Base-by-base conservation (phyloP, 2,888 invertebrate species). In the Pimpla rufipes region DNA sequence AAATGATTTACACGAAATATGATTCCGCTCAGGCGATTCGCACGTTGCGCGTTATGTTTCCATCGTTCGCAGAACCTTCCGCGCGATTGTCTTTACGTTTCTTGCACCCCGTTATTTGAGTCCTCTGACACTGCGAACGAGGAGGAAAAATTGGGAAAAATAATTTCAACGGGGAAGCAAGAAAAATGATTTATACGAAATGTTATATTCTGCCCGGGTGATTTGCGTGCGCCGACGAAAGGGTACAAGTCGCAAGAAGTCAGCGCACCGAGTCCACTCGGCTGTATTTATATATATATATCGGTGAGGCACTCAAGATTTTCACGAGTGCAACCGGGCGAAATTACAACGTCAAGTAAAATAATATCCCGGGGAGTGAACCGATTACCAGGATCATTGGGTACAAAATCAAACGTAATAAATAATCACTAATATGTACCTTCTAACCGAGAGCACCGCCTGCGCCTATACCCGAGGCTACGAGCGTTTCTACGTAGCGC, bases 401-500 rank as follows among this genome's bases (percentile, higher is more conserved):
- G 80, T 83, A 67, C 76, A 81, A 85, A 83, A 85, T 85, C 75
- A 83, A 83, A 81, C 70, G 81, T 78, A 76, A 83, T 85, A 85
- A 85, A 85, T 85, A 83, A 85, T 85, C 52, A 42, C 66, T 85
- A 79, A 85, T 85, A 73, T 79, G 75, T 83, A 83, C 77, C 75
- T 74, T 80, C 71, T 68, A 67, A 73, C 75, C 70, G 52, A 45
- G 67, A 45, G 67, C 23, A 70, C 68, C 62, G 55, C 62, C 42
- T 62, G 59, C 35, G 35, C 11, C 68, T 59, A 71, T 75, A 50
- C 73, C 37, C 45, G 16, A 73, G 62, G 74, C 64, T 78, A 75
- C 71, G 71, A 83, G 81, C 76, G 76, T 83, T 79, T 73, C 83
- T 74, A 79, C 66, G 68, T 59, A 67, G 62, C 52, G 62, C 62